Conservation (phyloP, 2,888 invertebrate genomes). For the Drosophila atripex region DNA sequence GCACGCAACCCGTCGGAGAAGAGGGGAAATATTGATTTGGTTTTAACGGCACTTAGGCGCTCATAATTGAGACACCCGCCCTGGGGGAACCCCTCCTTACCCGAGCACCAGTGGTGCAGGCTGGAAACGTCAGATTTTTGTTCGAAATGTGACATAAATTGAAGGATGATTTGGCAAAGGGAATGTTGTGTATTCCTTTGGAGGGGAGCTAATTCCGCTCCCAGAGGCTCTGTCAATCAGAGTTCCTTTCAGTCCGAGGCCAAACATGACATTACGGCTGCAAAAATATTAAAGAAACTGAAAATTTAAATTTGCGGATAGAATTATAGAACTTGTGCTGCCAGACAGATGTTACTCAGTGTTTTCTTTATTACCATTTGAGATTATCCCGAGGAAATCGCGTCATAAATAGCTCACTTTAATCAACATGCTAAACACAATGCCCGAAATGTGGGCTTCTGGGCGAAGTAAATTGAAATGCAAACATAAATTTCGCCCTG, state of each 20-base stretch:
- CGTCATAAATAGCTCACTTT: constrained; percentile 42
- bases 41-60: constrained; percentile 65
- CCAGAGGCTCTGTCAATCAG: constrained; percentile 29
- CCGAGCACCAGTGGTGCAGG: not conserved
- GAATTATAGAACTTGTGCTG: not conserved
- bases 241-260: constrained; percentile 18
- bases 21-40: constrained; percentile 62
- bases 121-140: constrained; percentile 17
- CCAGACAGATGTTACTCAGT: not conserved
- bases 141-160: constrained; percentile 45
- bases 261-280: constrained; percentile 13
- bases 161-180: constrained; percentile 44
- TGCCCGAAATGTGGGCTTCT: constrained; percentile 5
- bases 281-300: constrained; percentile 14
- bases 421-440: constrained; percentile 49
- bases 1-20: constrained; percentile 33
- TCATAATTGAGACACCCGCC: constrained; percentile 56
- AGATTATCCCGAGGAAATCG: not conserved
- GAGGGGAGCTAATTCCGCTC: constrained; percentile 22
- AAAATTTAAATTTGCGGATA: not conserved
- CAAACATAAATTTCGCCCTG: constrained; percentile 39
- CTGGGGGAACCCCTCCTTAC: constrained; percentile 1
- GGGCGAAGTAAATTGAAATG: constrained; percentile 57
- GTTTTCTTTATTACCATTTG: constrained; percentile 8
- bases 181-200: constrained; percentile 29